A percentile compares a stretch with the other conserved stretches of the same genome.
phyloP scores from a whole-genome alignment of 2,113 vertebrate genomes.

The Columba janthina region DNA sequence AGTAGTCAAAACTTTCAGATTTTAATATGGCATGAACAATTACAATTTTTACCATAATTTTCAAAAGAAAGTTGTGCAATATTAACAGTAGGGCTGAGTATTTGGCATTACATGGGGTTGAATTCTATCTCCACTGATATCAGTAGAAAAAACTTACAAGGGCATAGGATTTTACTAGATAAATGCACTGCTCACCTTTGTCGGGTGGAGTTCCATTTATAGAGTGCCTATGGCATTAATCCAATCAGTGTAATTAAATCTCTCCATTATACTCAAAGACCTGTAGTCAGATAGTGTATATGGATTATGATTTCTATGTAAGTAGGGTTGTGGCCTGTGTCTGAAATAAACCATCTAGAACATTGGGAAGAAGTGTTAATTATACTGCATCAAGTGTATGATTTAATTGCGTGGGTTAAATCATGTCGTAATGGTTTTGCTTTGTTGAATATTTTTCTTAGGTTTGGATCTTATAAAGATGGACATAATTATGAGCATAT shows the following conservation, averaged over 20 bases:
- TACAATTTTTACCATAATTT: not conserved
- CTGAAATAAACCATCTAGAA: not conserved
- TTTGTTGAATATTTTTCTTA: conserved; percentile 51
- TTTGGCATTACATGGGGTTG: not conserved
- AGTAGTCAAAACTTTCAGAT: not conserved
- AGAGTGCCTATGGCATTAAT: not conserved
- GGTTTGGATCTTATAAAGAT: conserved; percentile 80
- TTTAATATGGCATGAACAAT: not conserved
- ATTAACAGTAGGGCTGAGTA: not conserved
- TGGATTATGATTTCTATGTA: not conserved
- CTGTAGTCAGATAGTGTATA: not conserved
- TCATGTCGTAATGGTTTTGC: not conserved
- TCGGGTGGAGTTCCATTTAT: not conserved
- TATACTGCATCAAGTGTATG: not conserved
- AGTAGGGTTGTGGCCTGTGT: not conserved
- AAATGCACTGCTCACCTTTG: not conserved
- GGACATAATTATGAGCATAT: conserved; percentile 72
- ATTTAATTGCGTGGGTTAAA: not conserved
- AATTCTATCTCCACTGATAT: not conserved
- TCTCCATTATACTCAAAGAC: not conserved
- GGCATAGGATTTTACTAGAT: not conserved
- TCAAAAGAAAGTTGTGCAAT: not conserved
- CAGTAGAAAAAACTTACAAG: not conserved
- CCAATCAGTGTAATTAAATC: not conserved
- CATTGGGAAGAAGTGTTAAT: not conserved